Percentiles rank a stretch among this genome's conserved stretches.
These are phyloP conservation scores for Tiphia femorata DNA, from an alignment of 2,888 invertebrate species.

Conservation along the genomic window DNA sequence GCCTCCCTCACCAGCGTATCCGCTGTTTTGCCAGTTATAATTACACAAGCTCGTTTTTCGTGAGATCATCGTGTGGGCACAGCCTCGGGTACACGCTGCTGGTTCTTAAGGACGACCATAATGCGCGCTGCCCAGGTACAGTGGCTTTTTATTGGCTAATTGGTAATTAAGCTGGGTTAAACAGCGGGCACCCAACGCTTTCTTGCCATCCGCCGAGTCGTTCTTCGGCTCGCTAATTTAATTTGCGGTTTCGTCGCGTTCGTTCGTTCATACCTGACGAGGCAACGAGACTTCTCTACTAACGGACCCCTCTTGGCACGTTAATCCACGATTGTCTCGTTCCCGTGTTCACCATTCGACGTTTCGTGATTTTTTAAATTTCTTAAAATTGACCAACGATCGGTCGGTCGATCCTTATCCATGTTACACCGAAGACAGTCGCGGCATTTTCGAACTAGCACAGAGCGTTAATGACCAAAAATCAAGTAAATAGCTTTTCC, in stretches of 20 bases:
- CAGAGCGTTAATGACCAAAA: no score
- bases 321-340: no score
- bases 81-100: conserved; percentile 30
- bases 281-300: no score
- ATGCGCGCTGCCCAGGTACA: conserved; percentile 53
- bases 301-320: no score
- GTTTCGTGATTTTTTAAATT: no score
- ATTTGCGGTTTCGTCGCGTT: conserved; percentile 67
- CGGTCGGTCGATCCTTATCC: no score
- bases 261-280: conserved; percentile 37
- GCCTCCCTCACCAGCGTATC: conserved; percentile 51
- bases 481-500: no score
- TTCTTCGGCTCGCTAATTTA: conserved; percentile 64
- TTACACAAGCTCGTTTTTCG: conserved; percentile 62
- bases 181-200: conserved; percentile 64
- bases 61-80: conserved; percentile 50
- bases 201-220: conserved; percentile 58
- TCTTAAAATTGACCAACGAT: no score
- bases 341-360: no score
- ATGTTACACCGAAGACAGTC: no score
- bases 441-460: no score
- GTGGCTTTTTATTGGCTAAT: conserved; percentile 64
- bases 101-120: conserved; percentile 46
- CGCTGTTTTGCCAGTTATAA: conserved; percentile 64
- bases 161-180: conserved; percentile 66